These are phyloP conservation scores for Hypocryptadius cinnamomeus DNA, from an alignment of 2,113 vertebrate genomes.

Conservation along the genomic window DNA sequence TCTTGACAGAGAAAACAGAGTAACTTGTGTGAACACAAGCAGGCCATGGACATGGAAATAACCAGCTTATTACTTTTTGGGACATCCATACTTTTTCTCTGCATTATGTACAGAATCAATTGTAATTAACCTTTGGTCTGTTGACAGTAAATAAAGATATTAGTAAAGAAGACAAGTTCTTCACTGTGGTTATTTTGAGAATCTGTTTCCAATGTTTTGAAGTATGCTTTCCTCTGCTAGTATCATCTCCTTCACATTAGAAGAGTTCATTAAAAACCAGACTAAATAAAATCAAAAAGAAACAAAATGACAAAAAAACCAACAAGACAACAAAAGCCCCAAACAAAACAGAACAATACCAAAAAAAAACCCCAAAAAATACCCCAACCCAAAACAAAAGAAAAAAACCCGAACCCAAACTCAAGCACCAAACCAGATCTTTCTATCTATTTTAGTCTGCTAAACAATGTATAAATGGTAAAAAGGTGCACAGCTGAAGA, in stretches of 20 bases:
- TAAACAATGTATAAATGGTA: background rate
- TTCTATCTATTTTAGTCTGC: background rate
- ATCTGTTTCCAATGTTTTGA: background rate
- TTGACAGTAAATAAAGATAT: background rate
- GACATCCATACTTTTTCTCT: background rate
- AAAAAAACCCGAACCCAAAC: background rate
- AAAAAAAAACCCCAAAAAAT: background rate
- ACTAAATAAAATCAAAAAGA: background rate
- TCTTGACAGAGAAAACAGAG: background rate
- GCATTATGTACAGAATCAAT: background rate
- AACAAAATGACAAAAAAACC: background rate
- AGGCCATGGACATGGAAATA: background rate
- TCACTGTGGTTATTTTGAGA: background rate
- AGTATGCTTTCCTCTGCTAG: background rate
- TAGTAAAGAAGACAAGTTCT: background rate
- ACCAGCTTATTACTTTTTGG: background rate
- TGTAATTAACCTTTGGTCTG: background rate
- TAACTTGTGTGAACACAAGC: background rate
- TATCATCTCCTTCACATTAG: background rate
- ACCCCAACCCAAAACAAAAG: background rate
- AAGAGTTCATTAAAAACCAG: background rate
- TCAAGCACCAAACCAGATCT: background rate
- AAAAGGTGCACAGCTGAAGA: background rate
- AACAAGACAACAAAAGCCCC: background rate
- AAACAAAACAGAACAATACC: background rate